Evolutionary conservation across 2,113 vertebrate genomes (phyloP).

Genomic region (Maccullochella peelii): DNA sequence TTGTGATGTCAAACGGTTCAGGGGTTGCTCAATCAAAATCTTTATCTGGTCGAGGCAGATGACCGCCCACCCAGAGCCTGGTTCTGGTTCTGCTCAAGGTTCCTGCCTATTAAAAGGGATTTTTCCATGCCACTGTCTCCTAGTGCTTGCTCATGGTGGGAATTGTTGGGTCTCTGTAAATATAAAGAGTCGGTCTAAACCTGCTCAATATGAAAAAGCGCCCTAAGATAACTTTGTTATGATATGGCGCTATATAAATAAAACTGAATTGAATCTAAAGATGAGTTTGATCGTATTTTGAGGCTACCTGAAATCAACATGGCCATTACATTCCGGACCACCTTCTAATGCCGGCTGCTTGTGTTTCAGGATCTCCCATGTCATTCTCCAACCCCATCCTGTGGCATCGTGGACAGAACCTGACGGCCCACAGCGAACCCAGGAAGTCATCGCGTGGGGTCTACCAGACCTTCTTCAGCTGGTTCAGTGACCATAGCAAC

Average conservation of each 20-base stretch:
- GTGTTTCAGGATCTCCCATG: constrained; percentile 77
- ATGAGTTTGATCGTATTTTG: not conserved
- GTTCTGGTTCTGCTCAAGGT: too few species aligned
- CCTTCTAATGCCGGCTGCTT: not conserved
- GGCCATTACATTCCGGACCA: not conserved
- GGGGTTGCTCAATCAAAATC: not conserved
- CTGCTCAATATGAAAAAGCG: too few species aligned
- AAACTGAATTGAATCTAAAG: not conserved
- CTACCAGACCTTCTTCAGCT: constrained; percentile 87
- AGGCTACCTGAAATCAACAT: not conserved
- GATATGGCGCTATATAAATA: too few species aligned
- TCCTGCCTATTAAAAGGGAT: too few species aligned
- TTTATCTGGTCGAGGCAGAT: too few species aligned
- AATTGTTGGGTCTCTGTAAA: too few species aligned
- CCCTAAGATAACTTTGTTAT: too few species aligned
- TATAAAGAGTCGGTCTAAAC: too few species aligned
- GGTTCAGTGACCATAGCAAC: constrained; percentile 87
- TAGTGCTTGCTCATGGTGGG: too few species aligned
- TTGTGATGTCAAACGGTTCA: not conserved
- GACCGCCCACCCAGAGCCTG: too few species aligned
- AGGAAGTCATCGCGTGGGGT: constrained; percentile 79
- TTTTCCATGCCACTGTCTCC: too few species aligned
- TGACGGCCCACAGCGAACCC: constrained; percentile 81
- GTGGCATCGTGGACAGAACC: constrained; percentile 85
- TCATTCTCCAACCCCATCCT: constrained; percentile 86